Conservation (phyloP, 2,797 vertebrate species). For the Carapus acus region DNA sequence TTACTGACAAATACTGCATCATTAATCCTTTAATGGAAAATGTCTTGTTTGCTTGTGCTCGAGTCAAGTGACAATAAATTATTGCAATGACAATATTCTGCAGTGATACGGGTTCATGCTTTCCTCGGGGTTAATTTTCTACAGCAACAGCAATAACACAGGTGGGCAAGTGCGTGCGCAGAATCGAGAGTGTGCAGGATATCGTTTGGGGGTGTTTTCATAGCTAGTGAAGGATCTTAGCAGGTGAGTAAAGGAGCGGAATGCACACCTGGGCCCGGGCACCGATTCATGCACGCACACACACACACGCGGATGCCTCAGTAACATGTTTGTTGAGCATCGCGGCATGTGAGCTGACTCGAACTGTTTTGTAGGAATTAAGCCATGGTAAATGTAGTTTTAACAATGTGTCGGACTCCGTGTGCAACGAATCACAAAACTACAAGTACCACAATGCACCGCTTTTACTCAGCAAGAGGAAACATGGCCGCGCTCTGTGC, state of each 20-base stretch:
- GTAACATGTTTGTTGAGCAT: neutral
- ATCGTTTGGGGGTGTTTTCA: slow-evolving; percentile 15
- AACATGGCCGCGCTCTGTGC: slow-evolving; percentile 75
- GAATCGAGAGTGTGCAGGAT: neutral
- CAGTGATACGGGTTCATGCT: slow-evolving; percentile 8
- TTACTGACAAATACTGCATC: slow-evolving; percentile 28
- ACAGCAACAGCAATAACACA: slow-evolving; percentile 1
- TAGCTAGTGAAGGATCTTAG: slow-evolving; percentile 4
- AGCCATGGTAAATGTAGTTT: slow-evolving; percentile 33
- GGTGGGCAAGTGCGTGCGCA: neutral
- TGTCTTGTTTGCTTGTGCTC: no score
- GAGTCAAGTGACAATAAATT: slow-evolving; percentile 39
- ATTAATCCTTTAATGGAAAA: slow-evolving; percentile 14
- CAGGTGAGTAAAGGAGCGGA: neutral
- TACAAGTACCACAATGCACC: slow-evolving; percentile 69
- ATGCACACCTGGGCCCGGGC: slow-evolving; percentile 15
- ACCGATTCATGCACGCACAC: neutral
- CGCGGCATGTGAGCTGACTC: slow-evolving; percentile 8
- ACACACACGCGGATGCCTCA: slow-evolving; percentile 1
- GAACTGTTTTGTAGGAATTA: no score
- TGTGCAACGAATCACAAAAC: slow-evolving; percentile 9
- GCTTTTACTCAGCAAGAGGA: slow-evolving; percentile 32
- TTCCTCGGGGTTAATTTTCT: neutral
- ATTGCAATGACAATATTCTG: slow-evolving; percentile 37
- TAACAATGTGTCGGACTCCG: no score